Base-by-base conservation (phyloP, 1,140 invertebrate species). In the Neodiprion pinetum region DNA sequence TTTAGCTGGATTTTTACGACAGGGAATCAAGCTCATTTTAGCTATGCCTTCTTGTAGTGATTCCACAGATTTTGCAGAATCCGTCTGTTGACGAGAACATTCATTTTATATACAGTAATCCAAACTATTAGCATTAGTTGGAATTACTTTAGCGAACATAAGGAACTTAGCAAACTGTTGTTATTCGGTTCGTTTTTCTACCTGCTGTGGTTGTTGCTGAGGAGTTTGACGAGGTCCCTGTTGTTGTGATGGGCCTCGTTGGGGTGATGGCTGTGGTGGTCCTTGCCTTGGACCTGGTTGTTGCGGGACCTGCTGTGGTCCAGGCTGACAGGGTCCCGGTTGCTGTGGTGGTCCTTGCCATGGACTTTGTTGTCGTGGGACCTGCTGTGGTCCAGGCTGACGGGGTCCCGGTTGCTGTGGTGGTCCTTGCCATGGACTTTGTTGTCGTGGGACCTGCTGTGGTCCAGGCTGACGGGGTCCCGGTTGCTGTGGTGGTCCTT, bases 11-110 rank as follows among this genome's bases (percentile, higher is more conserved):
- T 81, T 77, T 70, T 71, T 76, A 17, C 80, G 78, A 1, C 7
- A 17, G 28, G 81, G 82, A 67, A 84, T 85, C 9, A 73, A 47
- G 14, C 72, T 70, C 48, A 23, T 66, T 67, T 65, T 70, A 68
- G 17, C 66, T 70, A 61, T 61, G 11, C 4, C 53, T 61, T 61
- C 53, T 9, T 40, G 53, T 0, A 61, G 5, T 61, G 11, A 61
- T 61, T 40, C 28, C 28, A 40, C 28, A 40, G 28, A 40, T 40
- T 3, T 40, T 40, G 28, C 5, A 40, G 28, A 40, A 40, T 1
- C 28, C 28, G 28, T 40, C 28, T 40, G 28, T 40, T 40, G 28
- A 40, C 28, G 5, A 40, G 28, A 40, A 40, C 5, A 40, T 40
- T 40, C 5, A 40, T 40, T 40, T 40, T 40, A 40, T 40, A 40